Base-by-base conservation (phyloP, 2,113 vertebrate species). In the Antennarius striatus region DNA sequence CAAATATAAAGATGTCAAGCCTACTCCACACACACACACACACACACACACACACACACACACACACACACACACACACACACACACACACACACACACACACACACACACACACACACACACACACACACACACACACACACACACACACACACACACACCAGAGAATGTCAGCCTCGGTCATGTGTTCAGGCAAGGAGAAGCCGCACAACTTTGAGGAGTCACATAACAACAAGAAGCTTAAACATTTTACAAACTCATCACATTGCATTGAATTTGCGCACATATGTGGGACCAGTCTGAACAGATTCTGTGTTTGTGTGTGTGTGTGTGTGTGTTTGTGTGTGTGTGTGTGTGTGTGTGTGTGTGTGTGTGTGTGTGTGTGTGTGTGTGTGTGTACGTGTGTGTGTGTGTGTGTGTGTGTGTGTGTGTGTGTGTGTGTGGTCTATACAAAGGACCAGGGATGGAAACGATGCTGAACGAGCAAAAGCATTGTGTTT, bases 401-500 rank as follows among this genome's bases (percentile, higher is more conserved):
- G n/a, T 56, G 32, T 56, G 36, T 32, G n/a, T 32, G 15, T 36
- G 16, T 30, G 49, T 47, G 53, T 62, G 30, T 51, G 46, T 45
- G 52, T 8, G 65, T 39, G 28, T n/a, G 17, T 60, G 40, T 49
- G 22, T 54, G 53, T 61, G 47, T 28, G 47, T 47, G 56, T 43
- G 43, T 22, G 62, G 52, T 28, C n/a, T 50, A n/a, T n/a, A 36
- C 39, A 68, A 39, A 16, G 11, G 53, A 53, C 58, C 56, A 59
- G 49, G 16, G 8, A 43, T 52, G 59, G 14, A 22, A 76, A 73
- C 47, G 59, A 77, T 80, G 72, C 75, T 73, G 82, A 89, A 77
- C 16, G 69, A 78, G 76, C 63, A 17, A 79, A 70, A 70, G 60
- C 6, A 75, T 82, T 71, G 73, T 77, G 67, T 68, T 16, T 54